Base-by-base conservation (phyloP, 2,113 vertebrate species). In the Hippoglossus stenolepis region DNA sequence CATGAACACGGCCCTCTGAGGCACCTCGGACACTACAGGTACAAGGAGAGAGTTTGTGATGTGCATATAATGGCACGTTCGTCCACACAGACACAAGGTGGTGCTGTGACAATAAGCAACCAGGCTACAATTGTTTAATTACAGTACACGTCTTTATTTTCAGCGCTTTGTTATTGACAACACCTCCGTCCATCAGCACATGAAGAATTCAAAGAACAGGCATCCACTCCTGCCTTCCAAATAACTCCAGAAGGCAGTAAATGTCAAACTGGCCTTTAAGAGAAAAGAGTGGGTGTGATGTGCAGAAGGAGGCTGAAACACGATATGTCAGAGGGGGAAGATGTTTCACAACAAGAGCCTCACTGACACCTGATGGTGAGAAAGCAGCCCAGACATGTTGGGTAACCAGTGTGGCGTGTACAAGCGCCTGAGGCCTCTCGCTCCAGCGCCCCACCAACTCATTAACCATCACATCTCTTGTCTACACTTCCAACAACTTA, bases 181-280 rank as follows among this genome's bases (percentile, higher is more conserved):
- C 38, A 12, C 49, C 65, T 78, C 51, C 8, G 18, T 11, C 51
- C 18, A 11, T 54, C 45, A n/a, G 51, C 20, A 21, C 20, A 21
- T n/a, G 51, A 54, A 54, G 51, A 9, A n/a, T 10, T 51, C 17
- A 58, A 54, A 63, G 5, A 73, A 83, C 56, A 72, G 43, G 47
- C n/a, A 0, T 62, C 67, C 59, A 69, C 54, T 64, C 70, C 67
- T 81, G 84, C 73, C 59, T 58, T 70, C 75, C 85, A 86, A 85
- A 85, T 85, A 74, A 74, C 73, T 85, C 65, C 58, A 76, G 53
- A 79, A 79, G 69, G 80, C 80, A 84, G 84, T 85, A 90, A 91
- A 92, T 91, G 90, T 92, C 91, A 91, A 89, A 83, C 58, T 89
- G 88, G 77, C 89, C 76, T 92, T 87, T 26, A 68, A 83, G 84